These are phyloP conservation scores for Lynx canadensis DNA, from an alignment of 2,113 vertebrate genomes.

Conservation along the genomic window DNA sequence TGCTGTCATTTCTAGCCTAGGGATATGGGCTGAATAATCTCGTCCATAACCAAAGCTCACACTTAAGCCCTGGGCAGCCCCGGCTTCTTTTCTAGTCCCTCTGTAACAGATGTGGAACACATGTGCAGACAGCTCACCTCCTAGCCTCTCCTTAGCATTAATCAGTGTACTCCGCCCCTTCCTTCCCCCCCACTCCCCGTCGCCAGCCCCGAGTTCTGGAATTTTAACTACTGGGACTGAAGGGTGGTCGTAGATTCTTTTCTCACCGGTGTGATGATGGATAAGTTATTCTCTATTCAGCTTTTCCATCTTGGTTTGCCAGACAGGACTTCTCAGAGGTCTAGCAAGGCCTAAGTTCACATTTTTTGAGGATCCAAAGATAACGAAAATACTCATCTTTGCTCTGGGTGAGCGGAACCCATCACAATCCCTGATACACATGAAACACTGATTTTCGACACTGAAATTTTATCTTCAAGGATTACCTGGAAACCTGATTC, in stretches of 20 bases:
- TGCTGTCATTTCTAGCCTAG: neutral
- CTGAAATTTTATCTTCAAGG: neutral
- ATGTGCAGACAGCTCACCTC: neutral
- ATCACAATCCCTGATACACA: neutral
- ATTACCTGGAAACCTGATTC: neutral
- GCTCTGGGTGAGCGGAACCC: neutral
- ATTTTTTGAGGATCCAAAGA: neutral
- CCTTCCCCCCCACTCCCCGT: too few relatives aligned
- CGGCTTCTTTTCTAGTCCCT: neutral
- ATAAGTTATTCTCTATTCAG: conserved; percentile 4
- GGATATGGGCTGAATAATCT: neutral
- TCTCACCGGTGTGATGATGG: neutral
- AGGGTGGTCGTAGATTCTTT: neutral
- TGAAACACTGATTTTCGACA: neutral
- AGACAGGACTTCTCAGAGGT: neutral
- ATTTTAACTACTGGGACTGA: neutral
- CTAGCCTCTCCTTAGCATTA: neutral
- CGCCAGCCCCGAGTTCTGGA: neutral
- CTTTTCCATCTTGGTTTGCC: conserved; percentile 26
- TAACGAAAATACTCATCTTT: neutral
- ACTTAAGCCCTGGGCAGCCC: neutral
- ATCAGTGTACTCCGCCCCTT: neutral
- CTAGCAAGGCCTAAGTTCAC: neutral
- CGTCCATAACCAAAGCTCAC: neutral
- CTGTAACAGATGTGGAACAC: neutral